Conservation (phyloP, 2,113 vertebrate genomes). For the Anarhynchus alexandrinus region DNA sequence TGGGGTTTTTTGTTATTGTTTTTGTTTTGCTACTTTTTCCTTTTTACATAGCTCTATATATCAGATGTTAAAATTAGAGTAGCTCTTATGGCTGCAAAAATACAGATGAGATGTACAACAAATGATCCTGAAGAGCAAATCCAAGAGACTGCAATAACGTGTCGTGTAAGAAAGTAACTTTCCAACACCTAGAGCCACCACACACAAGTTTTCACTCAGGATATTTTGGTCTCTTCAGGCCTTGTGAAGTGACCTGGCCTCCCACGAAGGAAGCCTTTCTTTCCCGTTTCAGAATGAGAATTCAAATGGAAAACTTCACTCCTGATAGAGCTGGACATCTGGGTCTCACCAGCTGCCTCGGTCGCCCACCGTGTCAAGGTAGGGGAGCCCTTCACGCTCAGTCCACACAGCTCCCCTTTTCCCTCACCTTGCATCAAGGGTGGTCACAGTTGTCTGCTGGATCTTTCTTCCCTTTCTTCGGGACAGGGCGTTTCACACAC, state of each 20-base stretch:
- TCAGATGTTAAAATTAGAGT: background rate
- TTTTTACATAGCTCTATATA: background rate
- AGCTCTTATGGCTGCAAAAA: background rate
- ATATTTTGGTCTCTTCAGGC: background rate
- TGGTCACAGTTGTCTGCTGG: background rate
- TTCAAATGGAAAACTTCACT: background rate
- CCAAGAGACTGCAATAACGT: background rate
- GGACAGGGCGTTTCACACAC: background rate
- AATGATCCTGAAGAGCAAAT: background rate
- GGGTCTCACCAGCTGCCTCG: background rate
- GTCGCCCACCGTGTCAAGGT: rapidly evolving
- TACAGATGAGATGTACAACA: background rate
- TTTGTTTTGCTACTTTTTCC: background rate
- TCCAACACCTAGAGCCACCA: background rate
- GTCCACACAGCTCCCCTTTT: background rate
- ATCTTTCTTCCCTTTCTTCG: background rate
- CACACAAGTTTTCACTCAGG: background rate
- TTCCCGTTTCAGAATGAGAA: background rate
- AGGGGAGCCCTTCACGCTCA: background rate
- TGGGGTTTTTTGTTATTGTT: background rate
- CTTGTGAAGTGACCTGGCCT: background rate
- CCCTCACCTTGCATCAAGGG: background rate
- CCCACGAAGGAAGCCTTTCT: background rate
- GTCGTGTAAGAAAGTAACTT: background rate
- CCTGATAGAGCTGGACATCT: background rate